phyloP scores from a whole-genome alignment of 2,113 vertebrate genomes.

The Pachypanchax playfairii region DNA sequence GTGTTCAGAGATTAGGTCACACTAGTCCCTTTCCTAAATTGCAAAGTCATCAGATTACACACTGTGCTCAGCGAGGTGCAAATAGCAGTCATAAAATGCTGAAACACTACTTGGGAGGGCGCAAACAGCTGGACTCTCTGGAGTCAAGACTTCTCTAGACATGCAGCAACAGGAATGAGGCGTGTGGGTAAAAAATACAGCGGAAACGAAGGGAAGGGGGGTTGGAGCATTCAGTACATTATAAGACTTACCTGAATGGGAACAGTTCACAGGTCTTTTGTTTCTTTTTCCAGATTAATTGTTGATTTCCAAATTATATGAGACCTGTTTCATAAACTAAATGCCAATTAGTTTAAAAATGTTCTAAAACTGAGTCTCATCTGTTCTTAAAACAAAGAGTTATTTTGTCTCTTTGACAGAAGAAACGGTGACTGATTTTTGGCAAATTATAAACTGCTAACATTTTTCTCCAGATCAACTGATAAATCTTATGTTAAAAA shows the following conservation, averaged over 20 bases:
- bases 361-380: conserved; percentile 12
- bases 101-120: conserved; percentile 80
- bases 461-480: conserved; percentile 11
- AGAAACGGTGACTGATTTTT: conserved; percentile 10
- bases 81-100: conserved; percentile 81
- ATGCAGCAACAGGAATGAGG: conserved; percentile 65
- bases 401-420: conserved; percentile 6
- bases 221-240: conserved; percentile 41
- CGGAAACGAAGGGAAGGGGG: conserved; percentile 46
- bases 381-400: conserved; percentile 1
- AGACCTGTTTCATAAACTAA: conserved; percentile 28
- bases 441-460: conserved; percentile 13
- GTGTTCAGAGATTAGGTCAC: conserved; percentile 68
- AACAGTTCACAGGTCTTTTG: too few relatives aligned
- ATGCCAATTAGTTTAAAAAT: conserved; percentile 16
- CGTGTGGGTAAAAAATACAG: conserved; percentile 41
- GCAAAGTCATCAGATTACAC: conserved; percentile 81
- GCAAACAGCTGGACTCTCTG: conserved; percentile 76
- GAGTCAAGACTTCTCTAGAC: conserved; percentile 73
- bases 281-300: conserved; percentile 41
- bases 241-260: conserved; percentile 71
- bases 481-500: conserved; percentile 25
- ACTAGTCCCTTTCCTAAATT: conserved; percentile 67
- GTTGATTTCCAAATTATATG: conserved; percentile 19
- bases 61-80: conserved; percentile 69